phyloP scores from a whole-genome alignment of 2,113 vertebrate species.

The Pardalotus punctatus region DNA sequence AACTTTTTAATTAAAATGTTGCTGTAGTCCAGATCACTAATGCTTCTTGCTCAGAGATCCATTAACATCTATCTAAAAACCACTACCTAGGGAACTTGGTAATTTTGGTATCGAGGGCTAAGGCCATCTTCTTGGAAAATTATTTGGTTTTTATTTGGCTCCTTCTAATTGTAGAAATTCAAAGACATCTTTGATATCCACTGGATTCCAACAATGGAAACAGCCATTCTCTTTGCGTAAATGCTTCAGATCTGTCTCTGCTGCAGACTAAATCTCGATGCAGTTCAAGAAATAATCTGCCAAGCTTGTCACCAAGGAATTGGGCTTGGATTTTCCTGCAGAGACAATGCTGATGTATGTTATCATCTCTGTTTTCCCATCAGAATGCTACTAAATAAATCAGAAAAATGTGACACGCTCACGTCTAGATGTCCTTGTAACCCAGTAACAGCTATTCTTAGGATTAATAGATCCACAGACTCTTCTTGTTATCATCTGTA shows the following conservation, averaged over 20 bases:
- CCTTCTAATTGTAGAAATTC: constrained; percentile 51
- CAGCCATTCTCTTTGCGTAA: not conserved
- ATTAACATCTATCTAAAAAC: constrained; percentile 22
- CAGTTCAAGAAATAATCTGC: not conserved
- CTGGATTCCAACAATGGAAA: constrained; percentile 37
- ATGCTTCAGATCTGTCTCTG: not conserved
- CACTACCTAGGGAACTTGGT: not conserved
- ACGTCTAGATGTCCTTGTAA: not conserved
- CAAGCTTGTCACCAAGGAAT: not conserved
- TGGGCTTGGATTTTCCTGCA: not conserved
- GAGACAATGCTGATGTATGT: not conserved
- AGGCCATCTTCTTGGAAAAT: constrained; percentile 32
- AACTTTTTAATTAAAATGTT: constrained; percentile 61
- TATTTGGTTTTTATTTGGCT: constrained; percentile 44
- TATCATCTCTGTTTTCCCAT: not conserved
- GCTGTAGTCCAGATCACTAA: not conserved
- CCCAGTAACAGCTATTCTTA: not conserved
- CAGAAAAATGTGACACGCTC: not conserved
- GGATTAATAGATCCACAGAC: not conserved
- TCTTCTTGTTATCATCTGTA: not conserved
- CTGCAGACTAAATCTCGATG: not conserved
- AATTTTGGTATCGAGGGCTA: not conserved
- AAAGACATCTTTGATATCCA: constrained; percentile 50
- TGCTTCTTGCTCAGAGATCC: not conserved
- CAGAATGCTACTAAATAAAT: not conserved